These are phyloP conservation scores for Bradypodion ventrale DNA, from an alignment of 2,797 vertebrate species.

Conservation along the genomic window DNA sequence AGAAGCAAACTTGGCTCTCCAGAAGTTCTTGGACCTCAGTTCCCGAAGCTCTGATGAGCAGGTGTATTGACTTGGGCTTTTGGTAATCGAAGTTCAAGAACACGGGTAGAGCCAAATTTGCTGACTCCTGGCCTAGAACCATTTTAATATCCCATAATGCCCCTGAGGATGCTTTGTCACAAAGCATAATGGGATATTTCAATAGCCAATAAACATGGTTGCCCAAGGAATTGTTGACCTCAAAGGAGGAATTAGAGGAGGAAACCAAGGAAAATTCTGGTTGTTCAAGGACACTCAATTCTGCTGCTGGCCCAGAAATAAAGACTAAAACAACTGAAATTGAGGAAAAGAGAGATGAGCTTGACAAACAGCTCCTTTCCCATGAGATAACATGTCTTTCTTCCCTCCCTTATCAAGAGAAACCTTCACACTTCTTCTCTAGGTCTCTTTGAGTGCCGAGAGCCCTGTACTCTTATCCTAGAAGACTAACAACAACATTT, in stretches of 20 bases:
- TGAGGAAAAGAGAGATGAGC: background rate
- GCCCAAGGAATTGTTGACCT: background rate
- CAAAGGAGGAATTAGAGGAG: background rate
- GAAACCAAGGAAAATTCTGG: no score
- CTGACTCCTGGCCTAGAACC: no score
- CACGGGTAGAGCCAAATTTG: no score
- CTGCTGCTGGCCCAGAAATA: background rate
- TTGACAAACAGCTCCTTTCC: slow-evolving; percentile 40
- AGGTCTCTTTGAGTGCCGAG: background rate
- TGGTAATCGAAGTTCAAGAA: no score
- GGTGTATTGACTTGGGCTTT: no score
- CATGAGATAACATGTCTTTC: slow-evolving; percentile 24
- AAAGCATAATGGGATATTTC: background rate
- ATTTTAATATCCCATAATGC: background rate
- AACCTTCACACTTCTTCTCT: slow-evolving; percentile 26
- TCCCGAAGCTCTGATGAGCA: no score
- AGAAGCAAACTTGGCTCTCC: no score
- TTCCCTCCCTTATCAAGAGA: slow-evolving; percentile 21
- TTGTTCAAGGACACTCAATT: background rate
- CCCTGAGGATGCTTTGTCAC: background rate
- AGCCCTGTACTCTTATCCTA: background rate
- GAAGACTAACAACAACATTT: slow-evolving; percentile 51
- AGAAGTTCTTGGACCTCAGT: no score
- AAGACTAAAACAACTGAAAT: background rate
- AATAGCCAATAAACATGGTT: background rate